Conservation (phyloP, 2,888 invertebrate genomes). For the Cantharis rufa region DNA sequence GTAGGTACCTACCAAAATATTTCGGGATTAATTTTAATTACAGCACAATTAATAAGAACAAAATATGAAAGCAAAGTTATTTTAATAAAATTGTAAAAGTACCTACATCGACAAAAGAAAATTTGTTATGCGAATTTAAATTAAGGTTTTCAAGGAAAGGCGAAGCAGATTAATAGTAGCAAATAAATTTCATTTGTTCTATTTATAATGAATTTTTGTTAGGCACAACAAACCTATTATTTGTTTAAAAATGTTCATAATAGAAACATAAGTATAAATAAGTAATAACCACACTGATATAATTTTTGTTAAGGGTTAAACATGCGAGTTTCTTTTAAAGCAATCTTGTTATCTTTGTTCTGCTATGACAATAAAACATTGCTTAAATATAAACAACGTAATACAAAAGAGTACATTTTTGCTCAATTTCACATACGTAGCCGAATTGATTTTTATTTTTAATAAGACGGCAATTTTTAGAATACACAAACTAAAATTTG, state of each 20-base stretch:
- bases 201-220: not conserved
- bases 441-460: too few species aligned
- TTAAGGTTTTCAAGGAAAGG: not conserved
- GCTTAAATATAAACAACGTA: not conserved
- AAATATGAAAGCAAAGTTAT: not conserved
- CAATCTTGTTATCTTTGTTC: not conserved
- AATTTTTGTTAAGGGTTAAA: not conserved
- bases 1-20: not conserved
- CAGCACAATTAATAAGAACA: not conserved
- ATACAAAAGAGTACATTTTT: not conserved
- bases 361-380: not conserved
- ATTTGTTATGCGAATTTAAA: not conserved
- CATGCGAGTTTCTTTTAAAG: not conserved
- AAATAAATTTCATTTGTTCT: not conserved
- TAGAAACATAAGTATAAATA: not conserved
- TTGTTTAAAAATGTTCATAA: not conserved
- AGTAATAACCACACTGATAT: too few species aligned
- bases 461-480: too few species aligned
- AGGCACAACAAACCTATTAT: not conserved
- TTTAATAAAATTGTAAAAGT: not conserved
- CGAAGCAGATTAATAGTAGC: not conserved
- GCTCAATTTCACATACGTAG: too few species aligned
- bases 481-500: too few species aligned
- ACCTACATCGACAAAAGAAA: not conserved
- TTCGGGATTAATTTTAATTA: not conserved